Evolutionary conservation across 2,113 vertebrate genomes (phyloP).

Genomic region (Pluvianellus socialis): DNA sequence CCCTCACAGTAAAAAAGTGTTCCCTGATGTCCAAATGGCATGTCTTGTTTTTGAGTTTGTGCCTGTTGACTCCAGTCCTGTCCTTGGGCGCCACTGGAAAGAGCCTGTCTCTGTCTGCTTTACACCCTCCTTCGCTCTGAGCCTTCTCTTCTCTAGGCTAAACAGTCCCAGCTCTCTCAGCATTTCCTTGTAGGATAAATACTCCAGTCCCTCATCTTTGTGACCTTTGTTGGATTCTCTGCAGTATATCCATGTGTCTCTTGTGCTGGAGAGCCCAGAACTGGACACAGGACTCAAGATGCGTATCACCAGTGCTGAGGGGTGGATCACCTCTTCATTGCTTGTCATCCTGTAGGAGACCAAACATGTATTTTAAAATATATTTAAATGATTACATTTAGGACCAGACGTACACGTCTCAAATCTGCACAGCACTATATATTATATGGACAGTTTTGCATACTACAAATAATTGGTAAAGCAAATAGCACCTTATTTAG

Average conservation of each 20-base stretch:
- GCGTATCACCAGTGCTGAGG: neutral
- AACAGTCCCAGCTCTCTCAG: neutral
- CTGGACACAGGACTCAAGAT: neutral
- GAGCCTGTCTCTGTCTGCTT: neutral
- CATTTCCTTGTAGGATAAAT: neutral
- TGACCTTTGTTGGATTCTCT: neutral
- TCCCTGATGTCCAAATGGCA: neutral
- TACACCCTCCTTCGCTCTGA: fast-evolving
- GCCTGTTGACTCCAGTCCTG: neutral
- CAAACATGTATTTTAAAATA: neutral
- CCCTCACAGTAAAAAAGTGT: neutral
- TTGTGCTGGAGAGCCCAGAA: neutral
- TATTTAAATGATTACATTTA: neutral
- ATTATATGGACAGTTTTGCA: neutral
- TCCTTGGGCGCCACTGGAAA: neutral
- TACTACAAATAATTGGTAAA: neutral
- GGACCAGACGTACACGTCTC: neutral
- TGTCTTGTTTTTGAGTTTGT: neutral
- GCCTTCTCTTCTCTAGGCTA: neutral
- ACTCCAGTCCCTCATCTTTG: no score
- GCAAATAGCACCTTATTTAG: neutral
- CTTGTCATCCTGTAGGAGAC: neutral
- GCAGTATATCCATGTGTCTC: neutral
- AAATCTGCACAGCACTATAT: neutral
- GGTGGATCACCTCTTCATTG: neutral